Evolutionary conservation across 2,797 vertebrate species (phyloP).

Genomic region (Fratercula arctica): DNA sequence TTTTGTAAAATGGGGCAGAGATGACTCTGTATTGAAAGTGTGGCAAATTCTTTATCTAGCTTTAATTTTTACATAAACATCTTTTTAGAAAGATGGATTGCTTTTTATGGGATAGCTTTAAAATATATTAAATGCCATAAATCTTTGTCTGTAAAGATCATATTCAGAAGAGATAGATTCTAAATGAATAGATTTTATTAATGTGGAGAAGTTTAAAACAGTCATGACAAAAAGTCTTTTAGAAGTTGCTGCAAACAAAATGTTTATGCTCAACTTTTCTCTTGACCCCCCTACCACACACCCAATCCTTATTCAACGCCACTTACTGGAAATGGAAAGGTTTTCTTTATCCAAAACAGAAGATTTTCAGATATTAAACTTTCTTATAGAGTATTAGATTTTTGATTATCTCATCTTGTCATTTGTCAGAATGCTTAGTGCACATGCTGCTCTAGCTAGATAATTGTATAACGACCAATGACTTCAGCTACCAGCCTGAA

Average conservation of each 20-base stretch:
- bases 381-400: not conserved
- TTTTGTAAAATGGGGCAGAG: not conserved
- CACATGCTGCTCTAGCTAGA: not conserved
- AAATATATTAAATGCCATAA: constrained; percentile 67
- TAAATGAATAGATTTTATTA: constrained; percentile 39
- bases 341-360: not conserved
- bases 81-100: constrained; percentile 49
- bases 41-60: not conserved
- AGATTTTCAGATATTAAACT: not conserved
- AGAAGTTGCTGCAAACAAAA: not conserved
- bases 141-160: constrained; percentile 47
- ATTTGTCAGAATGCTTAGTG: not conserved
- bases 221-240: not conserved
- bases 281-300: accelerated
- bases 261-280: not conserved
- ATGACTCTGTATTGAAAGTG: not conserved
- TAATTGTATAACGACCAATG: not conserved
- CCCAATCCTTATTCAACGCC: not conserved
- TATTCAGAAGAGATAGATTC: not conserved
- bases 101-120: constrained; percentile 24
- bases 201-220: not conserved
- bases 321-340: not conserved
- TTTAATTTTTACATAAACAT: constrained; percentile 52
- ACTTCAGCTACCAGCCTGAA: not conserved
- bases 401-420: not conserved